Conservation (phyloP, 2,113 vertebrate genomes). For the Psammodynastes pulverulentus region DNA sequence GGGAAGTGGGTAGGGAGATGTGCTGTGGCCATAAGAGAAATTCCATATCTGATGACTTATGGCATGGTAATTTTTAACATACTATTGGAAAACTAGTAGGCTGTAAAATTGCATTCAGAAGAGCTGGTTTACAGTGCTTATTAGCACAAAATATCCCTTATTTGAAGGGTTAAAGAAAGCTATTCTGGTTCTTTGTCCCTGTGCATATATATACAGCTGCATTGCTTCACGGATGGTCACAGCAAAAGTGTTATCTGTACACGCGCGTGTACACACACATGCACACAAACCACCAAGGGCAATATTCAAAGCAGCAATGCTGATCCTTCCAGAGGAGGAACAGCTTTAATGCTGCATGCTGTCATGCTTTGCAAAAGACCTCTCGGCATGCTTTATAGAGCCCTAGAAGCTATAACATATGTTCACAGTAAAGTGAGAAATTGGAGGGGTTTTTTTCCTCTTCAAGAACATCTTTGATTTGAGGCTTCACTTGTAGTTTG, state of each 20-base stretch:
- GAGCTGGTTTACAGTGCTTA: background rate
- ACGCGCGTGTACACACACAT: background rate
- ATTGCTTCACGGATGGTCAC: background rate
- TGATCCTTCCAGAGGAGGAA: background rate
- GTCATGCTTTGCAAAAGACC: background rate
- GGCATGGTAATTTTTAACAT: constrained; percentile 25
- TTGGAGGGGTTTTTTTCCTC: background rate
- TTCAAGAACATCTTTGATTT: constrained; percentile 10
- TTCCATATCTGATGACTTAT: constrained; percentile 11
- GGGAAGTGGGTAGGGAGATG: background rate
- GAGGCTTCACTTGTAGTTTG: background rate
- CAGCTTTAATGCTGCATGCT: background rate
- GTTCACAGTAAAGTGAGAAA: constrained; percentile 6
- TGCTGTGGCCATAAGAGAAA: background rate
- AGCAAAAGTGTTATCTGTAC: background rate
- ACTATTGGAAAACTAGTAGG: background rate
- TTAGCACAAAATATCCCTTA: background rate
- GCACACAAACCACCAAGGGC: background rate
- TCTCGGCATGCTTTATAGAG: background rate
- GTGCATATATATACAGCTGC: background rate
- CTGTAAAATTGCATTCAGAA: background rate
- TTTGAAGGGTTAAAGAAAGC: background rate
- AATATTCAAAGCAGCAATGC: background rate
- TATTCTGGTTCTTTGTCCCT: background rate
- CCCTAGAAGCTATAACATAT: background rate